Percentiles rank a stretch among this genome's conserved stretches.
These are phyloP conservation scores for Hydrophis major DNA, from an alignment of 2,797 vertebrate genomes.

Conservation along the genomic window DNA sequence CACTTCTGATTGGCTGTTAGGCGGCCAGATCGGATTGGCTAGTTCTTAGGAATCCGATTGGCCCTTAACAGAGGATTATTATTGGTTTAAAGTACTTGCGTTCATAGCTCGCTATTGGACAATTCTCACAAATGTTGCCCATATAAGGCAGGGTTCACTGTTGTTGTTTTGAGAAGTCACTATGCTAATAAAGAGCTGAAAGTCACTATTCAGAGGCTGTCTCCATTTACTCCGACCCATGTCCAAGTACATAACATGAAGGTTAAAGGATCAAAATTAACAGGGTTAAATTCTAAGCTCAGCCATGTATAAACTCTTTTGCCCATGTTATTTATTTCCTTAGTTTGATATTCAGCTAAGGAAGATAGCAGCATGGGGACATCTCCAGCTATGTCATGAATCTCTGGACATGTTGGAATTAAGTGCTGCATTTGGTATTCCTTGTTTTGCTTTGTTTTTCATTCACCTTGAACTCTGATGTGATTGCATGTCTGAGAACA, in stretches of 20 bases:
- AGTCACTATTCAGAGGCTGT: too few relatives aligned
- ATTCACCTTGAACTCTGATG: constrained; percentile 34
- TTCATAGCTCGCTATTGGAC: too few relatives aligned
- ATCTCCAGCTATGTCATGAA: constrained; percentile 16
- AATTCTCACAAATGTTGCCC: too few relatives aligned
- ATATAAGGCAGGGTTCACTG: too few relatives aligned
- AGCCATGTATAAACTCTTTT: not conserved
- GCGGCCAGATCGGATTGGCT: too few relatives aligned
- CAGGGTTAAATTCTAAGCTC: not conserved
- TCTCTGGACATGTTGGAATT: constrained; percentile 8
- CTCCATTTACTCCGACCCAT: too few relatives aligned
- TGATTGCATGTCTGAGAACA: constrained; percentile 32
- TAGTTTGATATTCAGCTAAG: constrained; percentile 9
- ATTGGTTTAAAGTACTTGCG: too few relatives aligned
- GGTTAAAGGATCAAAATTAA: not conserved
- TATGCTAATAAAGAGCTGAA: too few relatives aligned
- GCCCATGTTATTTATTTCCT: not conserved
- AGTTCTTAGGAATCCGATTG: too few relatives aligned
- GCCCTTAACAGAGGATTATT: too few relatives aligned
- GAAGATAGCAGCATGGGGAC: not conserved
- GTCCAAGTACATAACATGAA: not conserved
- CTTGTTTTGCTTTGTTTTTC: constrained; percentile 3
- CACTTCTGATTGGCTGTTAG: too few relatives aligned
- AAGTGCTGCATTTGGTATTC: constrained; percentile 8
- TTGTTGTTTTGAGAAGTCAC: too few relatives aligned